Evolutionary conservation across 2,888 invertebrate species (phyloP).

Genomic region (Carcina quercana): DNA sequence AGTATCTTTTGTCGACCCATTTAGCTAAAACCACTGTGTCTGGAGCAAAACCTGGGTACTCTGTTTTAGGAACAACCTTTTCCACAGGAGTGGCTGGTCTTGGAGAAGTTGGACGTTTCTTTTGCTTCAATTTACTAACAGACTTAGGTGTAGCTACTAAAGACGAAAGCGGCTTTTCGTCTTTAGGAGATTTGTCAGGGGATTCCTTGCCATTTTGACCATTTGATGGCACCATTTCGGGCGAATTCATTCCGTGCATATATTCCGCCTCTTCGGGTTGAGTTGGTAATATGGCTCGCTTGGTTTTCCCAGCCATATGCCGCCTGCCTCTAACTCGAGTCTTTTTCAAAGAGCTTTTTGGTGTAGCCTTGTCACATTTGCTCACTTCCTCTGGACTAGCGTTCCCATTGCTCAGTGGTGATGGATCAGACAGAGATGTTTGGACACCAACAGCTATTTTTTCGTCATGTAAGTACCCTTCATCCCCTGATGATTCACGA

Average conservation of each 20-base stretch:
- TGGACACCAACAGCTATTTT: conserved; percentile 60
- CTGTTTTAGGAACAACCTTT: conserved; percentile 40
- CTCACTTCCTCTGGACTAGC: conserved; percentile 59
- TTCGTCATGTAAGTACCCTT: conserved; percentile 44
- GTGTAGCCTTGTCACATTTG: conserved; percentile 60
- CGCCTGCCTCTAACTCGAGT: conserved; percentile 57
- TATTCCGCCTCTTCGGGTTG: conserved; percentile 61
- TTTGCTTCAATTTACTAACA: conserved; percentile 55
- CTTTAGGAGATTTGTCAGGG: conserved; percentile 47
- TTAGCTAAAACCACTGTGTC: conserved; percentile 76
- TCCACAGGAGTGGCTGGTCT: conserved; percentile 62
- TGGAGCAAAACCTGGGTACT: conserved; percentile 52
- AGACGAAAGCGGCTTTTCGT: conserved; percentile 48
- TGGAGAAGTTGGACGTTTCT: conserved; percentile 55
- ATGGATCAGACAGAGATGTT: conserved; percentile 43
- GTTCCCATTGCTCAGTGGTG: conserved; percentile 50
- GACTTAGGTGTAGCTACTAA: conserved; percentile 60
- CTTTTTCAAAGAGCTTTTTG: conserved; percentile 69
- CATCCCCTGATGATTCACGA: conserved; percentile 43
- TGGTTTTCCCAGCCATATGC: conserved; percentile 56
- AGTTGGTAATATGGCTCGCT: conserved; percentile 56
- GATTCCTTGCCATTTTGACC: conserved; percentile 46
- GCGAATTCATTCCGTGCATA: conserved; percentile 63
- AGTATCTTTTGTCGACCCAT: conserved; percentile 80
- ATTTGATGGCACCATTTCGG: conserved; percentile 63